These are phyloP conservation scores for Teleogryllus oceanicus DNA, from an alignment of 2,888 invertebrate species.

Conservation along the genomic window DNA sequence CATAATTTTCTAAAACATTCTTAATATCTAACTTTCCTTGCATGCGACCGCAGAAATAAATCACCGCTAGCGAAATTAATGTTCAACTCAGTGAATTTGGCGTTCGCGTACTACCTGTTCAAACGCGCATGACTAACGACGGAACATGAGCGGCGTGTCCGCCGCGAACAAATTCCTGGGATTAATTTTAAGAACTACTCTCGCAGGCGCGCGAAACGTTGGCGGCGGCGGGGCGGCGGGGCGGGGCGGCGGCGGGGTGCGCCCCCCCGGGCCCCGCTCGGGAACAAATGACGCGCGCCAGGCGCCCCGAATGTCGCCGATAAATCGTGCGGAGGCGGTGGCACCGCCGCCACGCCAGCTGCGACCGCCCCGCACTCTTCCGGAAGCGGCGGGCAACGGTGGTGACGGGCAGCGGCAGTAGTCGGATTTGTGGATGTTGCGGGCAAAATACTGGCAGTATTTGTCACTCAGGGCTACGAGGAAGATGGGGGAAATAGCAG, in stretches of 20 bases:
- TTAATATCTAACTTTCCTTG: not conserved
- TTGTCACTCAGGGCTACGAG: too few relatives aligned
- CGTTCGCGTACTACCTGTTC: not conserved
- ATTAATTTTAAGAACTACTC: not conserved
- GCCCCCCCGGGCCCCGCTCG: too few relatives aligned
- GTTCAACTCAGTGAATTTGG: not conserved
- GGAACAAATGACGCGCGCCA: slow-evolving; percentile 18
- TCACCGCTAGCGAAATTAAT: not conserved
- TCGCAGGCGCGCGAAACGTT: not conserved
- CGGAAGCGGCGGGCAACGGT: too few relatives aligned
- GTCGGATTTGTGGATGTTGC: too few relatives aligned
- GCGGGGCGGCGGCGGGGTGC: not conserved
- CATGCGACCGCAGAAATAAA: not conserved
- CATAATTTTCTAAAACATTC: not conserved
- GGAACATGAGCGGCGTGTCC: not conserved
- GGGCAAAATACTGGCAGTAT: too few relatives aligned
- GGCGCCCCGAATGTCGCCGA: slow-evolving; percentile 5
- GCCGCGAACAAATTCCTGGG: not conserved
- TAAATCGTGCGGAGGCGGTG: not conserved
- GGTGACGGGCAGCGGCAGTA: too few relatives aligned
- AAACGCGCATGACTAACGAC: not conserved
- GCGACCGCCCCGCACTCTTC: not conserved
- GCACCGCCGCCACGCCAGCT: not conserved
- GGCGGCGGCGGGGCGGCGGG: not conserved
- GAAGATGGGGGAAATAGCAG: too few relatives aligned